Conservation (phyloP, 1,140 invertebrate species). For the Aphelinus certus region DNA sequence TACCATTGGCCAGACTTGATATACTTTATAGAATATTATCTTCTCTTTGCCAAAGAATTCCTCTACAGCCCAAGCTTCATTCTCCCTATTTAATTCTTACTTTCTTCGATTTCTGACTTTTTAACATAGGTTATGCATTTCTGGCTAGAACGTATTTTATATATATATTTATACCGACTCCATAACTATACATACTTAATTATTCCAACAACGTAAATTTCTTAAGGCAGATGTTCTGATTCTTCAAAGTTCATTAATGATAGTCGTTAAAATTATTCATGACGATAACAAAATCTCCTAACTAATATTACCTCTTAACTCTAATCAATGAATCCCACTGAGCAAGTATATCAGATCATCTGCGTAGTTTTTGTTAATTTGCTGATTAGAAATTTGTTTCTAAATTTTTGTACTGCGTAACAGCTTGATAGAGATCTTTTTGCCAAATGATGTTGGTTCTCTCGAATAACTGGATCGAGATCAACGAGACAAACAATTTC, state of each 20-base stretch:
- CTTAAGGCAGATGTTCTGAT: slow-evolving; percentile 32
- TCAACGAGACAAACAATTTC: too few relatives aligned
- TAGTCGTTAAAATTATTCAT: too few relatives aligned
- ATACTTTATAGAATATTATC: slow-evolving; percentile 9
- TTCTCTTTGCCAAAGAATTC: background rate
- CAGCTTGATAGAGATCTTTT: too few relatives aligned
- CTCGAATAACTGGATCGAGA: too few relatives aligned
- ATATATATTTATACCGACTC: slow-evolving; percentile 1
- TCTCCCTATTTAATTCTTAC: slow-evolving; percentile 20
- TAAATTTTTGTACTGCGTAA: too few relatives aligned
- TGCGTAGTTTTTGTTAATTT: background rate
- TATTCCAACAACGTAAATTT: slow-evolving; percentile 24
- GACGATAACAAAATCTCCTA: slow-evolving; percentile 23
- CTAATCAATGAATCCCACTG: slow-evolving; percentile 8
- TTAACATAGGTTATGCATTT: background rate
- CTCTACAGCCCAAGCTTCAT: background rate
- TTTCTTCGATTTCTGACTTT: slow-evolving; percentile 36
- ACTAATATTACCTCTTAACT: slow-evolving; percentile 17
- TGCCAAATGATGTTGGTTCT: too few relatives aligned
- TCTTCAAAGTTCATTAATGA: slow-evolving; percentile 12
- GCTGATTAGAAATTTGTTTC: slow-evolving; percentile 32
- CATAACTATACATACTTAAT: slow-evolving; percentile 5
- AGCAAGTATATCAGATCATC: slow-evolving; percentile 6
- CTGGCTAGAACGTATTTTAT: background rate
- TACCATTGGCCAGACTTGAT: slow-evolving; percentile 15